phyloP scores from a whole-genome alignment of 2,888 invertebrate genomes.

The Dermolepida albohirtum region DNA sequence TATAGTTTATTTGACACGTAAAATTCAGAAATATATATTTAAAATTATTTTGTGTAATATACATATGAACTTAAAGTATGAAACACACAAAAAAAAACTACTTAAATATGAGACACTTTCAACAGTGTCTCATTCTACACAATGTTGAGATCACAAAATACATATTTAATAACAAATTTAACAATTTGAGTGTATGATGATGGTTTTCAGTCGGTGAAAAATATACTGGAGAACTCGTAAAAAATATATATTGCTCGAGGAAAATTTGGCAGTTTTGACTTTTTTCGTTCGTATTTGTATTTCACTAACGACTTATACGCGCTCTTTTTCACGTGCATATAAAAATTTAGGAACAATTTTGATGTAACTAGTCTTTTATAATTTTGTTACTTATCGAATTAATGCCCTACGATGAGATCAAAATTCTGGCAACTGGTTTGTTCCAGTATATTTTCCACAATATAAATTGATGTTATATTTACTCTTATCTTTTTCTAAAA shows the following conservation, averaged over 20 bases:
- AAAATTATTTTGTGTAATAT: conserved; percentile 62
- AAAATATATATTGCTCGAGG: conserved; percentile 35
- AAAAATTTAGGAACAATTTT: conserved; percentile 42
- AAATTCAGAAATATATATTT: conserved; percentile 66
- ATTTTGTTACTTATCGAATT: conserved; percentile 37
- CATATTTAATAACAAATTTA: conserved; percentile 64
- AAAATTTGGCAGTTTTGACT: conserved; percentile 35
- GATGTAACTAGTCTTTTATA: conserved; percentile 24
- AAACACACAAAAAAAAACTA: conserved; percentile 60
- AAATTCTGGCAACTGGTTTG: conserved; percentile 28
- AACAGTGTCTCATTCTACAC: conserved; percentile 62
- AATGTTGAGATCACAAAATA: conserved; percentile 67
- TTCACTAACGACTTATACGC: conserved; percentile 14
- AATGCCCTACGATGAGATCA: conserved; percentile 45
- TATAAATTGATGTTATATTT: conserved; percentile 26
- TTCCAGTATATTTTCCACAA: conserved; percentile 39
- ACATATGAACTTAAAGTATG: conserved; percentile 60
- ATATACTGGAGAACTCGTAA: conserved; percentile 29
- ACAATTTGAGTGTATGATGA: conserved; percentile 53
- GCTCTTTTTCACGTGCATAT: conserved; percentile 9
- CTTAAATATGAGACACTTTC: conserved; percentile 56
- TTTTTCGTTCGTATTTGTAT: conserved; percentile 9
- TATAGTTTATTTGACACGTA: conserved; percentile 65
- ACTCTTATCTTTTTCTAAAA: conserved; percentile 10
- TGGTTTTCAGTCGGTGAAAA: conserved; percentile 34